Evolutionary conservation across 2,797 vertebrate genomes (phyloP), one percentile per base, ranked within the genome.

Genomic region (Moxostoma hubbsi): DNA sequence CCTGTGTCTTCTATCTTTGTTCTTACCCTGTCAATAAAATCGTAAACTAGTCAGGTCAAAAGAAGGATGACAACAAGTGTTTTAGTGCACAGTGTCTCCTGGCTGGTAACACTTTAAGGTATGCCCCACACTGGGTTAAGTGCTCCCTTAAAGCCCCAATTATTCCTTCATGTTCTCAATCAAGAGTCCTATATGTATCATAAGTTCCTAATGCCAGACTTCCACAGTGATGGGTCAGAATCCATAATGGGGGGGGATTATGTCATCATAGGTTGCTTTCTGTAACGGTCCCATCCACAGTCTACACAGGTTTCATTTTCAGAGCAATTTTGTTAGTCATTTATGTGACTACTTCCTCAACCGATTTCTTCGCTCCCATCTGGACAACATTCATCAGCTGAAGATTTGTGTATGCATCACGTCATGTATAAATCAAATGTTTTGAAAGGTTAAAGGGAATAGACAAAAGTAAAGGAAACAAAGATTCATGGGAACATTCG

Each of bases 291-390:
- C 88, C 90, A 88, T 92, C 88, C 83, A 77, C 80, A 72, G 88
- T 91, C 89, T 85, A 73, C 80, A 75, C 81, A 75, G 84, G 89
- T 90, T 91, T 87, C 86, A 89, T 88, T 90, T 91, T 93, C 86
- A 83, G 88, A 90, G 89, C 90, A 91, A 91, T 93, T 92, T 92
- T 84, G 90, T 75, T 62, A 86, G 89, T 91, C 91, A 92, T 93
- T 94, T 93, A 91, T 91, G 93, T 91, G 93, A 93, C 86, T 91
- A 91, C 92, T 93, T 93, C 92, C 93, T 90, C 89, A 83, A 87
- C 85, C 88, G 85, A 90, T 92, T 92, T 91, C 16, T 83, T 83
- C 57, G 57, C n/a, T 83, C 80, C 84, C 93, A 94, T 93, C 92
- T 94, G 93, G 92, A 91, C 85, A 86, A 83, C 90, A 92, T 82